Conservation (phyloP, 2,113 vertebrate species). For the Poicephalus gulielmi region DNA sequence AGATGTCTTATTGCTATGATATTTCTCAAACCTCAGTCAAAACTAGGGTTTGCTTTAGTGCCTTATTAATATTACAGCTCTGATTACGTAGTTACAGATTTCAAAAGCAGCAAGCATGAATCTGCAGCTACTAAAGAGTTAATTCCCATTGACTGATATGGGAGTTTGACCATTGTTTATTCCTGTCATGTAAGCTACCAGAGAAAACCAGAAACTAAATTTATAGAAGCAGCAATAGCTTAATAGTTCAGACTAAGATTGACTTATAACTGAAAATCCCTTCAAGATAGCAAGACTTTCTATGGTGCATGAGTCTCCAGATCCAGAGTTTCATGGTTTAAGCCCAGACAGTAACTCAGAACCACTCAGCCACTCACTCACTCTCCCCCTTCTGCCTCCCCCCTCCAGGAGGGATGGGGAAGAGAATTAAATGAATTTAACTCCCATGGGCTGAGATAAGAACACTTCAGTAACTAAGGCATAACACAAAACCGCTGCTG, state of each 20-base stretch:
- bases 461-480: background rate
- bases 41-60: background rate
- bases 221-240: background rate
- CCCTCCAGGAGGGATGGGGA: background rate
- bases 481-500: background rate
- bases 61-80: background rate
- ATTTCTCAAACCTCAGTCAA: background rate
- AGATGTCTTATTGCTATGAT: background rate
- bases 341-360: background rate
- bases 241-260: background rate
- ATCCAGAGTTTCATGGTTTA: background rate
- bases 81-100: background rate
- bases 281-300: background rate
- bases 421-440: background rate
- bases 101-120: background rate
- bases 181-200: background rate
- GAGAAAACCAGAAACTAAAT: background rate
- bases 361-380: background rate
- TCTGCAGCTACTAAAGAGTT: background rate
- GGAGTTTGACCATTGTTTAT: background rate
- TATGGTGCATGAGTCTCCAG: background rate
- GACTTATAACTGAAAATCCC: background rate
- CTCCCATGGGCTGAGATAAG: background rate
- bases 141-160: background rate
- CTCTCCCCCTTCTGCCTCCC: background rate